These are phyloP conservation scores for Agonopterix alstromeriana DNA, from an alignment of 2,888 invertebrate genomes.

Conservation along the genomic window DNA sequence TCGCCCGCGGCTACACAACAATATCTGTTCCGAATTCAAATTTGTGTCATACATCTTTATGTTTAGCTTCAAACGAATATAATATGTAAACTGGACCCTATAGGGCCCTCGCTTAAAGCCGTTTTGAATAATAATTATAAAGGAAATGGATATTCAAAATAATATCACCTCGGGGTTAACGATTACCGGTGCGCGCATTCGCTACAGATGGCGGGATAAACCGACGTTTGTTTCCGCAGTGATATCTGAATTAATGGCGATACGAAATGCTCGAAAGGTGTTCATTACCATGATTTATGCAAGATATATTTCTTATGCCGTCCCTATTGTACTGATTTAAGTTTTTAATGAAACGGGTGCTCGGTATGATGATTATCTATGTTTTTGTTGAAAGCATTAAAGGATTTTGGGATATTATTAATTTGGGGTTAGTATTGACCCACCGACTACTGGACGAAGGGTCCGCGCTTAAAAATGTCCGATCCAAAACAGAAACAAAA, in stretches of 20 bases:
- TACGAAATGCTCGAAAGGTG: conserved; percentile 74
- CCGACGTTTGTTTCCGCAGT: conserved; percentile 77
- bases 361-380: conserved; percentile 13
- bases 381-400: conserved; percentile 19
- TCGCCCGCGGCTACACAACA: conserved; percentile 57
- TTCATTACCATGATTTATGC: conserved; percentile 76
- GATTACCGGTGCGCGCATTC: conserved; percentile 74
- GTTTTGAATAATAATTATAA: conserved; percentile 66
- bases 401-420: not conserved
- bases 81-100: conserved; percentile 62
- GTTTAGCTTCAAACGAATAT: conserved; percentile 38
- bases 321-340: conserved; percentile 54
- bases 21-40: conserved; percentile 69
- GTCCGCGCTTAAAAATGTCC: no score
- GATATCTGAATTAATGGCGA: conserved; percentile 76
- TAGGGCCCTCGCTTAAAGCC: conserved; percentile 44
- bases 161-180: conserved; percentile 77
- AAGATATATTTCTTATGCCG: conserved; percentile 63
- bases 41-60: conserved; percentile 72
- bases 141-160: conserved; percentile 74
- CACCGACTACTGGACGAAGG: no score
- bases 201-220: conserved; percentile 73
- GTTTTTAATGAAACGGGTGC: conserved; percentile 32
- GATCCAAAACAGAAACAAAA: no score
- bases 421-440: no score